These are phyloP conservation scores for Poeciliopsis turneri DNA, from an alignment of 2,797 vertebrate genomes.

Conservation along the genomic window DNA sequence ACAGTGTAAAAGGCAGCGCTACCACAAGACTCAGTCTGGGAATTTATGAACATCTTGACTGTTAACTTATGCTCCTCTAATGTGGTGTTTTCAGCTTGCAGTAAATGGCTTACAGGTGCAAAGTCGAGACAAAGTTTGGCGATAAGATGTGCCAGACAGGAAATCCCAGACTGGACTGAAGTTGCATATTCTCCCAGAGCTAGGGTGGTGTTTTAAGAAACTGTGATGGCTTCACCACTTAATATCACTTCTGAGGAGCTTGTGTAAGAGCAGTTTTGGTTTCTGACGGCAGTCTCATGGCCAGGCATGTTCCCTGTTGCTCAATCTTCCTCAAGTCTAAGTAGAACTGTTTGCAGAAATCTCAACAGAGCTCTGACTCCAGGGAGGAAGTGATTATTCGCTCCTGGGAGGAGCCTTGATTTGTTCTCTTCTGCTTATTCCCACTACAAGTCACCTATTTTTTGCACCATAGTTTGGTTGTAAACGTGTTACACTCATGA, in stretches of 20 bases:
- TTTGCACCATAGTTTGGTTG: conserved; percentile 15
- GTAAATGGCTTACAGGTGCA: conserved; percentile 37
- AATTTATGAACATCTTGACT: conserved; percentile 18
- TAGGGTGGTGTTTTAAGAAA: conserved; percentile 52
- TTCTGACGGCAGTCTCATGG: conserved; percentile 37
- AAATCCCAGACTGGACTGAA: conserved; percentile 47
- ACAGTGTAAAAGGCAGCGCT: neutral
- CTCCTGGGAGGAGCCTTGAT: conserved; percentile 53
- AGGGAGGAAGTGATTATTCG: conserved; percentile 69
- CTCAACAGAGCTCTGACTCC: conserved; percentile 31
- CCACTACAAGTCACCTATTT: neutral
- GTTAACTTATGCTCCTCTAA: conserved; percentile 11
- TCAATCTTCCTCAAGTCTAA: conserved; percentile 50
- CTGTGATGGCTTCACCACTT: conserved; percentile 33
- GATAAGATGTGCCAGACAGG: conserved; percentile 43
- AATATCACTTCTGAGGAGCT: conserved; percentile 19
- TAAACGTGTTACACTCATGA: neutral
- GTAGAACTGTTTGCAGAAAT: conserved; percentile 44
- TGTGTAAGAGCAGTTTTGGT: conserved; percentile 37
- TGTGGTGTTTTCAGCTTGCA: conserved; percentile 7
- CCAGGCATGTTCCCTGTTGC: conserved; percentile 52
- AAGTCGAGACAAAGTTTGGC: conserved; percentile 35
- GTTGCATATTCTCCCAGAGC: conserved; percentile 29
- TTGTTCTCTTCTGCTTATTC: conserved; percentile 44
- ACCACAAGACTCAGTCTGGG: neutral